Conservation (phyloP, 2,888 invertebrate genomes). For the Macaria notata region DNA sequence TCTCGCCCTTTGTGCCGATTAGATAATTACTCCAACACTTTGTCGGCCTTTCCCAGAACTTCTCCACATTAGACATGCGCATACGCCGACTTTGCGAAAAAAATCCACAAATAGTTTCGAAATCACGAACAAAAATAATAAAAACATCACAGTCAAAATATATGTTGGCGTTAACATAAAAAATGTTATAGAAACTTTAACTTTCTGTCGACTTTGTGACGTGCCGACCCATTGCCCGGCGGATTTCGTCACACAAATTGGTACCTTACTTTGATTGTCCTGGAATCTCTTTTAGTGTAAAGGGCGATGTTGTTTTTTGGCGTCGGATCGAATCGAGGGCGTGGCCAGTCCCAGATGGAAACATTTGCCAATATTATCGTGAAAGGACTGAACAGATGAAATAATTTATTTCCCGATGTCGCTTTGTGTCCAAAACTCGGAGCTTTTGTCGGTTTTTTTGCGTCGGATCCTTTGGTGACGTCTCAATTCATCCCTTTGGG, state of each 20-base stretch:
- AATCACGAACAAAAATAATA: slow-evolving; percentile 80
- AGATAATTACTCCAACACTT: slow-evolving; percentile 69
- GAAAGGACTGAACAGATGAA: slow-evolving; percentile 80
- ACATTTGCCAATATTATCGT: slow-evolving; percentile 82
- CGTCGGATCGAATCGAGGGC: slow-evolving; percentile 64
- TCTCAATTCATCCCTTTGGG: slow-evolving; percentile 75
- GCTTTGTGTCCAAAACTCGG: slow-evolving; percentile 78
- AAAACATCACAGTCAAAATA: slow-evolving; percentile 83
- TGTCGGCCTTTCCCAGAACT: slow-evolving; percentile 72
- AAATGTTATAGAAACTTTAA: slow-evolving; percentile 64
- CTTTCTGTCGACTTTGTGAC: slow-evolving; percentile 75
- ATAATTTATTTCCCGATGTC: slow-evolving; percentile 81
- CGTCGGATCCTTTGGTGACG: slow-evolving; percentile 72
- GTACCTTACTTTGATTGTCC: slow-evolving; percentile 28
- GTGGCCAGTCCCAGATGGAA: slow-evolving; percentile 79
- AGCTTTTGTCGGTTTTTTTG: slow-evolving; percentile 76
- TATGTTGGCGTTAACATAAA: slow-evolving; percentile 72
- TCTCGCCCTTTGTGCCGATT: slow-evolving; percentile 66
- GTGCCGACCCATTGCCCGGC: slow-evolving; percentile 56
- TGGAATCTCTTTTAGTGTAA: slow-evolving; percentile 8
- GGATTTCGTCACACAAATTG: slow-evolving; percentile 19
- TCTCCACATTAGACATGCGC: slow-evolving; percentile 58
- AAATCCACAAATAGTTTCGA: slow-evolving; percentile 60
- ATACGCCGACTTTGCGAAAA: slow-evolving; percentile 61
- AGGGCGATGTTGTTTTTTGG: slow-evolving; percentile 35